Evolutionary conservation across 2,888 invertebrate species (phyloP).

Genomic region (Maniola hyperantus): DNA sequence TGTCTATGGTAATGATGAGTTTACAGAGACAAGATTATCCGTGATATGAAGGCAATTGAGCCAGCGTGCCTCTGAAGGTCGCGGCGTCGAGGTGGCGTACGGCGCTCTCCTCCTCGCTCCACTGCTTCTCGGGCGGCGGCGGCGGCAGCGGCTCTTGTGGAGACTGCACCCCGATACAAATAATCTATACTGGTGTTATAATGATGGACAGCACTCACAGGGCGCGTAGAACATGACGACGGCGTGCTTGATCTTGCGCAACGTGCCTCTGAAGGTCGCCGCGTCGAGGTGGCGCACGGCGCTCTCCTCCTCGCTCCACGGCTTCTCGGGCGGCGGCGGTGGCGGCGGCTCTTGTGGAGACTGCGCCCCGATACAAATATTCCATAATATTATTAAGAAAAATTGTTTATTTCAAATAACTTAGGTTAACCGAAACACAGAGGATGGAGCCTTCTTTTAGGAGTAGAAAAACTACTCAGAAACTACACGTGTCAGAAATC

Average conservation of each 20-base stretch:
- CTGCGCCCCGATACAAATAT: constrained; percentile 45
- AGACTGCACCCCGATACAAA: constrained; percentile 60
- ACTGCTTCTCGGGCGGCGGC: constrained; percentile 90
- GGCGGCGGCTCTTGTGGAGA: constrained; percentile 93
- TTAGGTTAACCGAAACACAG: too few relatives aligned
- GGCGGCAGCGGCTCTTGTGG: constrained; percentile 93
- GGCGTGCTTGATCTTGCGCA: constrained; percentile 93
- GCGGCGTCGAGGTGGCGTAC: constrained; percentile 90
- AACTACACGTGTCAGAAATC: too few relatives aligned
- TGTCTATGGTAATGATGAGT: too few relatives aligned
- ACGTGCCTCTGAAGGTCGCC: constrained; percentile 86
- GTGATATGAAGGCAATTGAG: too few relatives aligned
- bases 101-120: constrained; percentile 89
- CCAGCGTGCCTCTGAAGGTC: constrained; percentile 87
- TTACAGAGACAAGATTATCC: too few relatives aligned
- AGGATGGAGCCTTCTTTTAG: too few relatives aligned
- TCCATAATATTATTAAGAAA: too few relatives aligned
- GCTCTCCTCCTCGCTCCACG: constrained; percentile 90
- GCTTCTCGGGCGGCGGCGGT: constrained; percentile 90
- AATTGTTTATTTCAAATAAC: too few relatives aligned
- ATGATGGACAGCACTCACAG: constrained; percentile 84
- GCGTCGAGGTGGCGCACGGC: constrained; percentile 90
- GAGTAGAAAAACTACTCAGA: too few relatives aligned
- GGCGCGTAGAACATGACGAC: constrained; percentile 96
- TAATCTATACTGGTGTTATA: too few relatives aligned